Percentiles rank a stretch among this genome's conserved stretches.
phyloP scores from a whole-genome alignment of 2,797 vertebrate species.

The Epinephelus malabaricus region DNA sequence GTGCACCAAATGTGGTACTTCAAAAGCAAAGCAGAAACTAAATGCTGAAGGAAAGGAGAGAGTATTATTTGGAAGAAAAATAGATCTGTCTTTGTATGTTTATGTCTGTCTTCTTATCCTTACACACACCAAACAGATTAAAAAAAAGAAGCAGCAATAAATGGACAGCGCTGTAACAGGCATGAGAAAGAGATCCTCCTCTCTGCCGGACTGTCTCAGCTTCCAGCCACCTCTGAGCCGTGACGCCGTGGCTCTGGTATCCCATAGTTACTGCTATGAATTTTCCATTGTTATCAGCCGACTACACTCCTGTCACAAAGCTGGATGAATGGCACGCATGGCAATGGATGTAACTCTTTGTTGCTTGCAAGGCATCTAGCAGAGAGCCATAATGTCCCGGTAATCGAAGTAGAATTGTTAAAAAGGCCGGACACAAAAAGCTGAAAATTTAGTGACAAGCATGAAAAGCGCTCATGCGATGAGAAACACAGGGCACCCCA shows the following conservation, averaged over 20 bases:
- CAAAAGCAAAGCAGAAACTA: constrained; percentile 26
- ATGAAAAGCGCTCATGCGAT: constrained; percentile 87
- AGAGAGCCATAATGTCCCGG: constrained; percentile 89
- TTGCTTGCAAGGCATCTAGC: constrained; percentile 88
- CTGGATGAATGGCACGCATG: constrained; percentile 88
- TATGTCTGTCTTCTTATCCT: constrained; percentile 29
- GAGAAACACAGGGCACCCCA: constrained; percentile 78
- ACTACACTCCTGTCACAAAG: constrained; percentile 87
- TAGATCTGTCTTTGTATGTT: constrained; percentile 20
- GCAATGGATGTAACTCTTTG: constrained; percentile 92
- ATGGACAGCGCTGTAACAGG: constrained; percentile 38
- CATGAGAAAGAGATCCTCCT: constrained; percentile 60
- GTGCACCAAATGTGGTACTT: constrained; percentile 40
- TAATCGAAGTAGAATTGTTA: constrained; percentile 90
- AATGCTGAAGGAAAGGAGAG: constrained; percentile 13
- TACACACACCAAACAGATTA: constrained; percentile 40
- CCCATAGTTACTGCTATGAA: constrained; percentile 90
- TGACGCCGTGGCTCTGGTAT: constrained; percentile 87
- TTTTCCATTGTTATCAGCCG: constrained; percentile 89
- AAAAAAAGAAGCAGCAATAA: constrained; percentile 19
- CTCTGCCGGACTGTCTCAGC: constrained; percentile 55
- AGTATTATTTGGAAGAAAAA: constrained; percentile 24
- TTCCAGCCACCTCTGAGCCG: constrained; percentile 83
- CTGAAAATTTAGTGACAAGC: constrained; percentile 91
- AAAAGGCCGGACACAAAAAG: constrained; percentile 89